A percentile compares a stretch with the other conserved stretches of the same genome.
Evolutionary conservation across 1,140 invertebrate genomes (phyloP).

Genomic region (Whitmania pigra): DNA sequence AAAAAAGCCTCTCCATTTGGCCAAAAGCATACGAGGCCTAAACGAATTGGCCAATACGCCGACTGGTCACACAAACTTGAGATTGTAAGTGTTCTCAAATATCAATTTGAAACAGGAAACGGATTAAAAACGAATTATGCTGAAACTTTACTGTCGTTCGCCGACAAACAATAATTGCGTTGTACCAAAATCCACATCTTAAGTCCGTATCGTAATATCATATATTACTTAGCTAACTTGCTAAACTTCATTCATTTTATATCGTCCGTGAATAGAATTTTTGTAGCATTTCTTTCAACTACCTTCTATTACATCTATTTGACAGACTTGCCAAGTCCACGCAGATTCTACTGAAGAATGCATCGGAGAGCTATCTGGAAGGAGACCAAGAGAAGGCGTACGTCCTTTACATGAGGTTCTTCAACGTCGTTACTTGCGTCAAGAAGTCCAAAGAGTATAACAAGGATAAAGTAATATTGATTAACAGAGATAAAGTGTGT

Average conservation of each 20-base stretch:
- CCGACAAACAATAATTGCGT: neutral
- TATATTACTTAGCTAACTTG: no score
- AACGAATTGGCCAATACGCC: constrained; percentile 28
- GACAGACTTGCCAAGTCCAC: constrained; percentile 39
- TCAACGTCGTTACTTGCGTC: constrained; percentile 45
- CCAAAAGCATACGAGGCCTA: constrained; percentile 34
- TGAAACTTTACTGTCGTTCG: no score
- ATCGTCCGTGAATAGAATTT: constrained; percentile 2
- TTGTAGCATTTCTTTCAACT: neutral
- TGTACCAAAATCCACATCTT: neutral
- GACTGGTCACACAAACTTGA: constrained; percentile 24
- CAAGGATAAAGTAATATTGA: constrained; percentile 32
- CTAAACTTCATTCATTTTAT: neutral
- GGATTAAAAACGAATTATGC: no score
- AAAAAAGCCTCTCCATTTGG: constrained; percentile 35
- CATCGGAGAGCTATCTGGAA: constrained; percentile 44
- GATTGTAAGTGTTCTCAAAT: constrained; percentile 27
- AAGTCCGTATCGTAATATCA: neutral
- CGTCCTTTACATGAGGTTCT: constrained; percentile 57
- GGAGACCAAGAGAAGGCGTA: constrained; percentile 58
- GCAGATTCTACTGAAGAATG: constrained; percentile 48
- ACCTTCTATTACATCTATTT: constrained; percentile 9
- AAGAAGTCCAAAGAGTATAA: constrained; percentile 33
- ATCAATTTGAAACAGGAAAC: neutral
- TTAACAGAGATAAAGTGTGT: no score